phyloP scores from a whole-genome alignment of 2,888 invertebrate species.

The Desoria tigrina region DNA sequence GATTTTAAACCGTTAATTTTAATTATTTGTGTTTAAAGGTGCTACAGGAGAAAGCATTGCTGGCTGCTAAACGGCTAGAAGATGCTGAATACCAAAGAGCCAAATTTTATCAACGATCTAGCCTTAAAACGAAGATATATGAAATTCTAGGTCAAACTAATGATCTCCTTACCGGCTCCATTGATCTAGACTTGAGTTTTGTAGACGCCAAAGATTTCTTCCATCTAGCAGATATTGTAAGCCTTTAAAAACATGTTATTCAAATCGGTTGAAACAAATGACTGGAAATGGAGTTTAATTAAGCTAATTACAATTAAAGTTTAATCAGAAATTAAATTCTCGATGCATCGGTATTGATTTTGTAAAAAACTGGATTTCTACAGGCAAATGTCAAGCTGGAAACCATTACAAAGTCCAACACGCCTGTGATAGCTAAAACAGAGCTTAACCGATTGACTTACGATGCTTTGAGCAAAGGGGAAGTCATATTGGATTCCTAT shows the following conservation, averaged over 20 bases:
- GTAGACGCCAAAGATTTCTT: constrained; percentile 42
- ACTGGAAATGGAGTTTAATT: constrained; percentile 8
- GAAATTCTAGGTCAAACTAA: constrained; percentile 39
- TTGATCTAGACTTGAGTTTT: constrained; percentile 37
- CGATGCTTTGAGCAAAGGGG: constrained; percentile 69
- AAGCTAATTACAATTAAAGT: too few species aligned
- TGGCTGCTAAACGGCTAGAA: constrained; percentile 33
- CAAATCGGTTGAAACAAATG: neutral
- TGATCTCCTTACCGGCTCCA: constrained; percentile 40
- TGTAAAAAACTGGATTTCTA: too few species aligned
- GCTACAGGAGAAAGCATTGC: constrained; percentile 33
- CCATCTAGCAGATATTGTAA: constrained; percentile 28
- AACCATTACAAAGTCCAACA: constrained; percentile 17
- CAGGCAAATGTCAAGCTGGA: constrained; percentile 33
- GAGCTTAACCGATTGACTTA: constrained; percentile 31
- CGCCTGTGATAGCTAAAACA: constrained; percentile 21
- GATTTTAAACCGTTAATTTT: too few species aligned
- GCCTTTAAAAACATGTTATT: constrained; percentile 18
- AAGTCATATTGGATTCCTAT: constrained; percentile 69
- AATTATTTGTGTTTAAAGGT: too few species aligned
- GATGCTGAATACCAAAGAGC: constrained; percentile 25
- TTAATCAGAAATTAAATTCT: too few species aligned
- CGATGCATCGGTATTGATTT: too few species aligned
- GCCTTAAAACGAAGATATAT: constrained; percentile 39
- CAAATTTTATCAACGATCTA: constrained; percentile 35